Base-by-base conservation (phyloP, 1,140 invertebrate genomes). In the Adoxophyes honmai region DNA sequence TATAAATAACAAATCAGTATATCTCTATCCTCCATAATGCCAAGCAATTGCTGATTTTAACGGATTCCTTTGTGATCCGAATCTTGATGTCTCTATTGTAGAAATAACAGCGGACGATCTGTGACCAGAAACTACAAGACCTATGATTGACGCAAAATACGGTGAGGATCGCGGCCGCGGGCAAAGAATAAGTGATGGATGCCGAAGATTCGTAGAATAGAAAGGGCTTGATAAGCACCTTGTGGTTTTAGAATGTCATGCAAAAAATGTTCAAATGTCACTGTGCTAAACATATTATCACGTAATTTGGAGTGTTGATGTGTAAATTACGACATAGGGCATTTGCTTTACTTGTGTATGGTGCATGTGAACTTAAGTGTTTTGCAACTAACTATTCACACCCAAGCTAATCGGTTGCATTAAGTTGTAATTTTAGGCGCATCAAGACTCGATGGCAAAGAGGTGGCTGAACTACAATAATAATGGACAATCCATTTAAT, bases 1-100 rank as follows among this genome's bases (percentile, higher is more conserved):
- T 21, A 11, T 21, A 48, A 48, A 18, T 33, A 48, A 28, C 18
- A 48, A 48, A 48, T 44, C 33, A 10, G 51, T 11, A 34, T 28
- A n/a, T 34, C 28, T 13, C 1, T 28, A 33, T 28, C 15, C 6
- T 35, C 36, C 34, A 8, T 21, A 55, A 4, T 36, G 16, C 21
- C 34, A 15, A 15, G 4, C 37, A 55, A 55, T 55, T 36, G 36
- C 36, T 21, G 34, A 21, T 37, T 13, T 55, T n/a, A 54, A 54
- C 36, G 33, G 34, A 52, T 38, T 37, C 34, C 16, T 28, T 34
- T 52, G 55, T 34, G 61, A 52, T 59, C 35, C 62, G 35, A 56
- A 59, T 59, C 57, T 56, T 8, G 34, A 64, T 64, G 57, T 59
- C 62, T 64, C 51, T 59, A 64, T 64, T 59, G 54, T 33, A 33